Percentiles rank a stretch among this genome's conserved stretches.
phyloP scores from a whole-genome alignment of 2,797 vertebrate species.

The Poecilia gillii region DNA sequence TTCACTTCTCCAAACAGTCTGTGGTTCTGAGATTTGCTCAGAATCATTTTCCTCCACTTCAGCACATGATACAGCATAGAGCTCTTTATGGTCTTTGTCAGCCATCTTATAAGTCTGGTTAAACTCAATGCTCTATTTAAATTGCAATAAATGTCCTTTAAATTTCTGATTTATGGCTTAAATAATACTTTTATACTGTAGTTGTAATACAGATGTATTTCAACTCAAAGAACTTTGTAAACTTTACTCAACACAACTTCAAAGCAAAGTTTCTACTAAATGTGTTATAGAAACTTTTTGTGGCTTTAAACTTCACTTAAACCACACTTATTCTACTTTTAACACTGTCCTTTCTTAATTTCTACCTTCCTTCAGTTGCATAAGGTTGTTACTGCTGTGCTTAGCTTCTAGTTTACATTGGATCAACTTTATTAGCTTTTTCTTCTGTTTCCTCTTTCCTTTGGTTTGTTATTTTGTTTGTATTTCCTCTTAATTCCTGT shows the following conservation, averaged over 20 bases:
- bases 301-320: conserved; percentile 8
- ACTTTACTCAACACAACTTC: too few relatives aligned
- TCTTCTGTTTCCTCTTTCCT: too few relatives aligned
- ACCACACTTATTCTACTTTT: conserved; percentile 11
- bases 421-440: too few relatives aligned
- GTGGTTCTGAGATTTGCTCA: background rate
- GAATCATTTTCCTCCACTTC: conserved; percentile 2
- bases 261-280: background rate
- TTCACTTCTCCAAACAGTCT: too few relatives aligned
- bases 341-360: background rate
- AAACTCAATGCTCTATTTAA: background rate
- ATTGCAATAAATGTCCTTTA: background rate
- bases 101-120: background rate
- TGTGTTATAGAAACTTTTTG: background rate
- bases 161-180: background rate
- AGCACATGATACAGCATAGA: background rate
- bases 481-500: too few relatives aligned
- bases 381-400: background rate
- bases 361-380: background rate
- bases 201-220: background rate
- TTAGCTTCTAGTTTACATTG: background rate
- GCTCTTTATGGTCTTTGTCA: background rate
- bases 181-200: background rate
- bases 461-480: too few relatives aligned
- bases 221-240: too few relatives aligned